Evolutionary conservation across 1,140 invertebrate species (phyloP), one percentile per base, ranked within the genome.

Genomic region (Aethina tumida): DNA sequence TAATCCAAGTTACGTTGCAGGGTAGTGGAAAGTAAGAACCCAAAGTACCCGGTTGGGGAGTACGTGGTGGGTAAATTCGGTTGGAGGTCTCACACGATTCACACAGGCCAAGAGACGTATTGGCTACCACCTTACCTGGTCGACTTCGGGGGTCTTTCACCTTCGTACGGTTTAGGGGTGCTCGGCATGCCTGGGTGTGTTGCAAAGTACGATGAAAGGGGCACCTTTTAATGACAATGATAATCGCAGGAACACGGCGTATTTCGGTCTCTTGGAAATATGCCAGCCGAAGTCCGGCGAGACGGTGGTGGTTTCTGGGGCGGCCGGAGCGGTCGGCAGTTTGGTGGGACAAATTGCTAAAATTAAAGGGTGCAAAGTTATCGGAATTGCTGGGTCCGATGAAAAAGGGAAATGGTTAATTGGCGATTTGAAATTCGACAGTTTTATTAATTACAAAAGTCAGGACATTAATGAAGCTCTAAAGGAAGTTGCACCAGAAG

Each of bases 271-370:
- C 12, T 49, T 75, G 9, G 70, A 80, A 44, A 59, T 81, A 15
- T 81, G 79, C 41, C 49, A 76, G 10, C 79, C 80, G 1, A 73
- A 79, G 59, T 31, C 60, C 8, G 79, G 78, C 12, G 79, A 84
- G 49, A 75, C 70, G 2, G 66, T 84, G 1, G 73, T 83, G 1
- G 69, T 85, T 2, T 71, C 65, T 10, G 70, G 69, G 10, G 78
- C 78, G n/a, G 75, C 71, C 15, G 76, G 81, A 14, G 80, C 79
- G 22, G 79, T 85, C 6, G 82, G 82, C 3, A 74, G 67, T 45
- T 62, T 75, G 26, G 81, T 84, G 3, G 80, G 79, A 12, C 81
- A 85, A 63, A 78, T 86, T 34, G 79, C 71, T 3, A 81, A 81
- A 58, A 71, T 78, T 31, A 66, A 75, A 59, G 41, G 43, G 10